A percentile compares a stretch with the other conserved stretches of the same genome.
Evolutionary conservation across 2,113 vertebrate species (phyloP).

Genomic region (Gobiocypris rarus): DNA sequence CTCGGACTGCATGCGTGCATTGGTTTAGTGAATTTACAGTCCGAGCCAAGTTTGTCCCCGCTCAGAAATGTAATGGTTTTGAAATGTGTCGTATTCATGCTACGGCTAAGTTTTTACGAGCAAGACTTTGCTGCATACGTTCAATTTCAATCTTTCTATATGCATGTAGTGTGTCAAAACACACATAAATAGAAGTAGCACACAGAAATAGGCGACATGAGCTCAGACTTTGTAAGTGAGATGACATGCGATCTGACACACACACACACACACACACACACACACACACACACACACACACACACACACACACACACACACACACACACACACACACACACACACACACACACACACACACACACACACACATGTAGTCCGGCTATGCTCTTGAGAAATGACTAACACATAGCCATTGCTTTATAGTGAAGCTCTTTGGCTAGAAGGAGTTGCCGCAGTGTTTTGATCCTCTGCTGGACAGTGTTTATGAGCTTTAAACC

Average conservation of each 20-base stretch:
- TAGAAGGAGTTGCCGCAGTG: not conserved
- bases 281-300: no score
- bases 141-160: not conserved
- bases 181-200: not conserved
- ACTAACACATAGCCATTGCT: conserved; percentile 50
- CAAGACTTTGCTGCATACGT: not conserved
- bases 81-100: not conserved
- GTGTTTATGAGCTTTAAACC: conserved; percentile 64
- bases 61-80: not conserved
- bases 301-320: no score
- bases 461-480: conserved; percentile 56
- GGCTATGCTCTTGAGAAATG: conserved; percentile 42
- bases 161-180: not conserved
- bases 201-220: not conserved
- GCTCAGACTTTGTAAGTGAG: not conserved
- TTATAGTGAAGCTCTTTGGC: not conserved
- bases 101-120: not conserved
- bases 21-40: not conserved
- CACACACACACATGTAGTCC: conserved; percentile 45
- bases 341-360: no score
- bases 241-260: conserved; percentile 24
- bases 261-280: no score
- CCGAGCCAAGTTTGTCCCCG: not conserved
- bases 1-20: not conserved
- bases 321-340: no score